Base-by-base conservation (phyloP, 2,113 vertebrate genomes). In the Orthonyx spaldingii region DNA sequence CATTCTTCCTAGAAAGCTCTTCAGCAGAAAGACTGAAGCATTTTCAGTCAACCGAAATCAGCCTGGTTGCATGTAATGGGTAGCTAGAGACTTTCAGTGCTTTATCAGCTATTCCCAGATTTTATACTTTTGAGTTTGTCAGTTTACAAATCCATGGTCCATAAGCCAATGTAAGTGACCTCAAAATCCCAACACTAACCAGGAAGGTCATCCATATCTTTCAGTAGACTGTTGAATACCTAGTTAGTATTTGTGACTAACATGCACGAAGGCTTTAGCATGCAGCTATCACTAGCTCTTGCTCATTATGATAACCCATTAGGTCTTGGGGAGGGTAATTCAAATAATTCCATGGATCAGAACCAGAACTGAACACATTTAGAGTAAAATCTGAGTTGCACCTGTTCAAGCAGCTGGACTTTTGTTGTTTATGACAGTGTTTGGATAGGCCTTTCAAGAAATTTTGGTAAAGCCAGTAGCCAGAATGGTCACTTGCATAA, bases 41-140 rank as follows among this genome's bases (percentile, higher is more conserved):
- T 87, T 95, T 87, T 83, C 46, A 53, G 6, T 69, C 32, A 64
- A 28, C 9, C 30, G 18, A 78, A 63, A 71, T 52, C n/a, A 80
- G 11, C 10, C 21, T 46, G 16, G 4, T 61, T 77, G 18, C 33
- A 19, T 19, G 14, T 41, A 60, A 49, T 21, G 7, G 17, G 11
- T 88, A 96, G 74, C 75, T 96, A 87, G 84, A 86, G 41, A 95
- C 87, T 96, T 89, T 53, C 19, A 71, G 46, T 66, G 71, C 78
- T 97, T 94, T 91, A 72, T 84, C 39, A 84, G n/a, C 55, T 89
- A 41, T 96, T 96, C 50, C 78, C 63, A 56, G 41, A 32, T 56
- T 81, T 69, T 63, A 69, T 66, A 78, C 57, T 95, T 96, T 39
- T 66, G 70, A 24, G 55, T 87, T 93, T 91, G 4, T 32, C 24